Evolutionary conservation across 2,888 invertebrate species (phyloP).

Genomic region (Caenorhabditis panamensis): DNA sequence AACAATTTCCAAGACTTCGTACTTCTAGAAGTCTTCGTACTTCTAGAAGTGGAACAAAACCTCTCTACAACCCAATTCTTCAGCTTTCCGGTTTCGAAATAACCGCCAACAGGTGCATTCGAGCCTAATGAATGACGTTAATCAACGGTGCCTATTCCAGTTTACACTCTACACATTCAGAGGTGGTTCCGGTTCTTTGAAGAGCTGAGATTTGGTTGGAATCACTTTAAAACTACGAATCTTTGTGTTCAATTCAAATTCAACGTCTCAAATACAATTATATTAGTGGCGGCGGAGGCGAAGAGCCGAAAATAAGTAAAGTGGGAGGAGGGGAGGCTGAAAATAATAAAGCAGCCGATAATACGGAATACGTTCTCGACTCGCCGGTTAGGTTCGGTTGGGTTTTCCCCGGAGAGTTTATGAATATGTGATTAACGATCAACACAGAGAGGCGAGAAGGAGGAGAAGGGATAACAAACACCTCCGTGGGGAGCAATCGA

Average conservation of each 20-base stretch:
- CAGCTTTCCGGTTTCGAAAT: not conserved
- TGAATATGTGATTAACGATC: slow-evolving; percentile 40
- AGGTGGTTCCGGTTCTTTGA: too few species aligned
- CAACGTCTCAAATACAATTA: not conserved
- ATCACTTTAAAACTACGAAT: too few species aligned
- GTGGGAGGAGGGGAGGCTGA: not conserved
- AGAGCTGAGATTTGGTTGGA: too few species aligned
- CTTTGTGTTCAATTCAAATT: too few species aligned
- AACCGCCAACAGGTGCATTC: not conserved
- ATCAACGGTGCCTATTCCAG: not conserved
- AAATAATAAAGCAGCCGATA: not conserved
- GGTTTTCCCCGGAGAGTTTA: slow-evolving; percentile 13
- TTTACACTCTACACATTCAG: not conserved
- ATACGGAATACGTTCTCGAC: not conserved
- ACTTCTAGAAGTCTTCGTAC: too few species aligned
- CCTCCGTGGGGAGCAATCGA: slow-evolving; percentile 3
- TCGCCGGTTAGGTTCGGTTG: not conserved
- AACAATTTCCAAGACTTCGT: too few species aligned
- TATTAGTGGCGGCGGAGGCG: not conserved
- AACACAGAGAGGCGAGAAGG: not conserved
- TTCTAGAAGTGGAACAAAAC: too few species aligned
- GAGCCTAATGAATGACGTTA: not conserved
- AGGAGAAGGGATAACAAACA: slow-evolving; percentile 10
- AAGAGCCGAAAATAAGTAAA: not conserved
- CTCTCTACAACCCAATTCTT: too few species aligned